phyloP scores from a whole-genome alignment of 2,888 invertebrate genomes.

The Deilephila elpenor region DNA sequence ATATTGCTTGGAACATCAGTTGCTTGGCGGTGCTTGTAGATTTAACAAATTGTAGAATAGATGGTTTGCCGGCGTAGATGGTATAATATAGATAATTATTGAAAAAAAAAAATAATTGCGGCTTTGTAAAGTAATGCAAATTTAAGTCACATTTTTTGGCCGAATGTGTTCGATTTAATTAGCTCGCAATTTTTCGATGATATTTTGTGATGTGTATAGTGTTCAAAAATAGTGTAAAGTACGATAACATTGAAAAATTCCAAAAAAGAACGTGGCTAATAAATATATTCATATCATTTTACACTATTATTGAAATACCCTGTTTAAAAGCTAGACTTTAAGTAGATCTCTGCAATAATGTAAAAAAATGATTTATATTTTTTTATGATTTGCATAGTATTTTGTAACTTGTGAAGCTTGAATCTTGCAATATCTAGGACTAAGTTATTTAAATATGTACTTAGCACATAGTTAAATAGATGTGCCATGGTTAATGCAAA shows the following conservation, averaged over 20 bases:
- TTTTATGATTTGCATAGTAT: slow-evolving; percentile 19
- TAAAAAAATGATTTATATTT: slow-evolving; percentile 3
- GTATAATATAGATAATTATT: background rate
- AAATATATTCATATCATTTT: background rate
- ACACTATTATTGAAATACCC: background rate
- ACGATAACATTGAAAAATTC: background rate
- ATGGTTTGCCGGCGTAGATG: background rate
- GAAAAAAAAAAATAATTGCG: background rate
- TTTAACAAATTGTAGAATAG: slow-evolving; percentile 15
- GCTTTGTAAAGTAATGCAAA: background rate
- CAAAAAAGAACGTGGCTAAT: background rate
- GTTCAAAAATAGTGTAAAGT: background rate
- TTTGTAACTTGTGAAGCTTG: background rate
- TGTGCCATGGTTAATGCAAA: slow-evolving; percentile 30
- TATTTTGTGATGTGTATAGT: background rate
- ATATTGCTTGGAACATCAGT: slow-evolving; percentile 18
- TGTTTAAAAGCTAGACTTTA: background rate
- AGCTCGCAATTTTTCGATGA: background rate
- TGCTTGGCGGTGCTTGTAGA: slow-evolving; percentile 16
- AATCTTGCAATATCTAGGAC: slow-evolving; percentile 19
- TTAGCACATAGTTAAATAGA: slow-evolving; percentile 22
- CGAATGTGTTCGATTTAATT: background rate
- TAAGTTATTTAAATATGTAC: slow-evolving; percentile 25
- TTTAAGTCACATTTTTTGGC: background rate
- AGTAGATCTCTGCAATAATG: slow-evolving; percentile 16